phyloP scores from a whole-genome alignment of 2,797 vertebrate species.

The Loris lydekkerianus region DNA sequence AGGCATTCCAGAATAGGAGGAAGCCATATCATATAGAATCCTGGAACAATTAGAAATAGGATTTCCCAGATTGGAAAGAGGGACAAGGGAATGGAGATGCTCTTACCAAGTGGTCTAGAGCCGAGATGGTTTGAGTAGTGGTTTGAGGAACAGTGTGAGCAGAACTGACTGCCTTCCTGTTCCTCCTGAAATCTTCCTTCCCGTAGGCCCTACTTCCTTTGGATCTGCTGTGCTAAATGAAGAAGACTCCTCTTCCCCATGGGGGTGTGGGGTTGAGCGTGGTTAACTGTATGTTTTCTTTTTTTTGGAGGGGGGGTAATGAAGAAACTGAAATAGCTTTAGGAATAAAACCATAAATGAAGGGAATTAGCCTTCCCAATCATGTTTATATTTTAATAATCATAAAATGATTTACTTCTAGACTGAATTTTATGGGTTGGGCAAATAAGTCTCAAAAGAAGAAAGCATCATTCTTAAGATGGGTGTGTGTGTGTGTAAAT shows the following conservation, averaged over 20 bases:
- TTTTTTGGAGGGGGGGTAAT: neutral
- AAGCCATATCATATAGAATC: neutral
- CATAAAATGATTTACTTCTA: conserved; percentile 27
- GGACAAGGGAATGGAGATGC: neutral
- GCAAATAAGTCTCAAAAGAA: conserved; percentile 3
- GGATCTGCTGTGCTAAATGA: neutral
- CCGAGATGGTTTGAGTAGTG: neutral
- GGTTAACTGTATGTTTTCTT: neutral
- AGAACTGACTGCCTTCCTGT: neutral
- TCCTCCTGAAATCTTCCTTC: neutral
- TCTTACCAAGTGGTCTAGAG: neutral
- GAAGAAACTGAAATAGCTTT: neutral
- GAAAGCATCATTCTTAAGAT: conserved; percentile 13
- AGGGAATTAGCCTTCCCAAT: neutral
- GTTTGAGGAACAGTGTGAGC: neutral
- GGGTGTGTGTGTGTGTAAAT: neutral
- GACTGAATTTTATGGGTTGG: neutral
- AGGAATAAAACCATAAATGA: conserved; percentile 2
- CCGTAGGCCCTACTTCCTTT: neutral
- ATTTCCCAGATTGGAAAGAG: neutral
- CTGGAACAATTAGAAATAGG: neutral
- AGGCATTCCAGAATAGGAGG: neutral
- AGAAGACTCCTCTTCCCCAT: neutral
- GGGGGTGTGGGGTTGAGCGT: neutral
- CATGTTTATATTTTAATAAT: neutral